These are phyloP conservation scores for Polypterus bichir DNA, from an alignment of 2,113 vertebrate genomes.

Conservation along the genomic window DNA sequence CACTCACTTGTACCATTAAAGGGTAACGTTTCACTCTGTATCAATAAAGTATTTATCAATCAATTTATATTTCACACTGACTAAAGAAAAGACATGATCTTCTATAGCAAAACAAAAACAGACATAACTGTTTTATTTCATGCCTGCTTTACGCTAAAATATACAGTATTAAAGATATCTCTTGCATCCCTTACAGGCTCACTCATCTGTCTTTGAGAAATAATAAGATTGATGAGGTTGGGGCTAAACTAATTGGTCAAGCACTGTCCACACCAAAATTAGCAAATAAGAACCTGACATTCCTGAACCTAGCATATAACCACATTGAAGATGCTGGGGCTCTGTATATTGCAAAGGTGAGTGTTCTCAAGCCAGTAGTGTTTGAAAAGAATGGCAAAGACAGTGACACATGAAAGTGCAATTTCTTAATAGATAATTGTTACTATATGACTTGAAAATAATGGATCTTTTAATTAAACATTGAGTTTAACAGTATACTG, in stretches of 20 bases:
- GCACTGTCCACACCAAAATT: slow-evolving; percentile 44
- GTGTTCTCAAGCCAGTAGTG: background rate
- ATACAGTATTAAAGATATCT: no score
- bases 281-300: slow-evolving; percentile 49
- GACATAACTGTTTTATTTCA: background rate
- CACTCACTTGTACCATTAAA: no score
- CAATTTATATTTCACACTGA: background rate
- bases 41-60: background rate
- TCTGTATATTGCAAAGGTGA: slow-evolving; percentile 55
- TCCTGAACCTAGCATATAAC: slow-evolving; percentile 71
- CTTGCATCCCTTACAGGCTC: slow-evolving; percentile 37
- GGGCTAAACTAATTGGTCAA: slow-evolving; percentile 49
- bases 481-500: background rate
- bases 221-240: slow-evolving; percentile 52
- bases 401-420: no score
- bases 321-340: slow-evolving; percentile 63
- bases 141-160: no score
- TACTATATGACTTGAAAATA: background rate
- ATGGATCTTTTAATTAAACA: background rate
- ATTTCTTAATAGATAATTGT: background rate
- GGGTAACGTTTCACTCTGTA: no score
- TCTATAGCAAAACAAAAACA: background rate
- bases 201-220: slow-evolving; percentile 60
- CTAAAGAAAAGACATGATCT: fast-evolving
- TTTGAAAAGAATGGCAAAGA: no score